These are phyloP conservation scores for Meandrina meandrites DNA, from an alignment of 92 coral and sea anemone species.

Conservation along the genomic window DNA sequence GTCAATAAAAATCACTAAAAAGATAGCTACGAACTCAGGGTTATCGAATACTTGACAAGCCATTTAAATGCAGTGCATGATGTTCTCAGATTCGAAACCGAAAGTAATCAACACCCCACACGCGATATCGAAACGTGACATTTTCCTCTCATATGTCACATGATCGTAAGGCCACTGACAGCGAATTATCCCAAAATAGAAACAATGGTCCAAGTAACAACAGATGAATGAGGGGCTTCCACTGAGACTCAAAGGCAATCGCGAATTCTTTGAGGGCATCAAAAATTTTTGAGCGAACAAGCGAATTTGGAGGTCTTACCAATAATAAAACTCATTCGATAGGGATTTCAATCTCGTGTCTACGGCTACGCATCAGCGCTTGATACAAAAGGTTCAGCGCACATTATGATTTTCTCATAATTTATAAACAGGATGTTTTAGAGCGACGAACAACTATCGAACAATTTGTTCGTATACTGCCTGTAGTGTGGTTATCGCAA, in stretches of 20 bases:
- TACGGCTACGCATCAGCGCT: background rate
- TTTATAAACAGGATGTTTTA: background rate
- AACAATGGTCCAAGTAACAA: slow-evolving; percentile 9
- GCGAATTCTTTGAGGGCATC: slow-evolving; percentile 7
- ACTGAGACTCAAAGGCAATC: slow-evolving; percentile 17
- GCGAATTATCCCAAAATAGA: slow-evolving; percentile 30
- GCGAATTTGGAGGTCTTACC: no score
- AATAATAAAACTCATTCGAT: background rate
- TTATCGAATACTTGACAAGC: background rate
- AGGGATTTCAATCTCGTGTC: background rate
- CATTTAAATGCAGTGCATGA: background rate
- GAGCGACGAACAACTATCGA: background rate
- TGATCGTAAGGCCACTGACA: background rate
- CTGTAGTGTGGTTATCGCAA: background rate
- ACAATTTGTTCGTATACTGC: background rate
- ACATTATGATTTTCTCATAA: background rate
- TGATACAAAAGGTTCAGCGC: background rate
- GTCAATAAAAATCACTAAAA: background rate
- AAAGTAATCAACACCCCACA: background rate
- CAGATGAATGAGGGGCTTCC: slow-evolving; percentile 35
- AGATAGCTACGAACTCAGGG: background rate
- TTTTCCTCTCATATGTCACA: background rate
- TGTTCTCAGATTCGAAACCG: background rate
- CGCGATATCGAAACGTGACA: slow-evolving; percentile 28
- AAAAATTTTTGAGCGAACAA: background rate